These are phyloP conservation scores for Bombylius discolor DNA, from an alignment of 2,888 invertebrate species.

Conservation along the genomic window DNA sequence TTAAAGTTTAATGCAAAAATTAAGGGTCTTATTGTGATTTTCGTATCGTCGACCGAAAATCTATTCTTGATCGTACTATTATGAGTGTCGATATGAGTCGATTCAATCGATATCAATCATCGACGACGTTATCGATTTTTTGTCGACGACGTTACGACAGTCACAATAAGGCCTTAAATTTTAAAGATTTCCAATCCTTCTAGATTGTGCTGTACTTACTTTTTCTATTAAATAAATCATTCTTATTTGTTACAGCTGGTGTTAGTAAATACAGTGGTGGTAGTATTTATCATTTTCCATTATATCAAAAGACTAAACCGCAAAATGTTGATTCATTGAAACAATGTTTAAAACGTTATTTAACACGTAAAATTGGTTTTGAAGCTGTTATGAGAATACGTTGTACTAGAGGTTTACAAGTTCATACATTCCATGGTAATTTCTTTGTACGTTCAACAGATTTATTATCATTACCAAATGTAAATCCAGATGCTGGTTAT, in stretches of 20 bases:
- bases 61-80: too few species aligned
- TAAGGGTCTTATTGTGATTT: too few species aligned
- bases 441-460: constrained; percentile 98
- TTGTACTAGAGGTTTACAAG: constrained; percentile 82
- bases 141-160: too few species aligned
- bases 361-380: constrained; percentile 94
- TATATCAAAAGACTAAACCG: constrained; percentile 60
- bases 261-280: constrained; percentile 94
- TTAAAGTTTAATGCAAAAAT: too few species aligned
- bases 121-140: too few species aligned
- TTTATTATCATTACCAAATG: constrained; percentile 86
- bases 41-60: too few species aligned
- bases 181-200: too few species aligned
- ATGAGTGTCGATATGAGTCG: too few species aligned
- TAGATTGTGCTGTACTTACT: too few species aligned
- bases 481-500: constrained; percentile 95
- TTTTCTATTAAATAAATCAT: too few species aligned
- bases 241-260: constrained; percentile 46
- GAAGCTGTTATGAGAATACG: constrained; percentile 97
- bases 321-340: constrained; percentile 63
- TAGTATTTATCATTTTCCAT: constrained; percentile 80
- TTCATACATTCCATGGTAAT: constrained; percentile 98
- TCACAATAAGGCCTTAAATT: too few species aligned
- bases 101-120: too few species aligned
- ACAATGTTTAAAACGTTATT: constrained; percentile 69